Percentiles rank a stretch among this genome's conserved stretches.
Evolutionary conservation across 2,797 vertebrate species (phyloP).

Genomic region (Arremon brunneinucha): DNA sequence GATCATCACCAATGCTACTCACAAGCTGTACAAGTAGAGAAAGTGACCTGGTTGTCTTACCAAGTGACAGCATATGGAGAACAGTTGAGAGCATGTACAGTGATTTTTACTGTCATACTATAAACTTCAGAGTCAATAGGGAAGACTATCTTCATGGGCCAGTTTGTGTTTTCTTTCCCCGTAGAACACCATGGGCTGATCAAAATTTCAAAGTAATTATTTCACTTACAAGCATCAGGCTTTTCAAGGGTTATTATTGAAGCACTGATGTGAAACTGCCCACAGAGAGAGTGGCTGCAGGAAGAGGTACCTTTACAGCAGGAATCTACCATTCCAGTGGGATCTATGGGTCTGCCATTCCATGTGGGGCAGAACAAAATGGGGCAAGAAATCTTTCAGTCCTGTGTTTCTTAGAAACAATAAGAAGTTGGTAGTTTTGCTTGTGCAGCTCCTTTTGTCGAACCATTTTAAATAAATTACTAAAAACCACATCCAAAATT

Average conservation of each 20-base stretch:
- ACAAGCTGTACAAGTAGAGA: not conserved
- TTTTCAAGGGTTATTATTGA: not conserved
- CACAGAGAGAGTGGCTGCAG: not conserved
- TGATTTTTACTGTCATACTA: not conserved
- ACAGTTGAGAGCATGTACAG: not conserved
- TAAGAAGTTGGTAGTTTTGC: not conserved
- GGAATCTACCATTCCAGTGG: no score
- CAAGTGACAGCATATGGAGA: not conserved
- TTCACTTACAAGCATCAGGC: not conserved
- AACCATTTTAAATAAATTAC: not conserved
- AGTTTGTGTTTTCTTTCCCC: not conserved
- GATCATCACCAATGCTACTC: constrained; percentile 24
- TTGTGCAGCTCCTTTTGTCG: not conserved
- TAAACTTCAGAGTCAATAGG: not conserved
- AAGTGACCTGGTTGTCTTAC: constrained; percentile 31
- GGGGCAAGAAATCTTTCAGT: not conserved
- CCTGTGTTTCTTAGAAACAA: not conserved
- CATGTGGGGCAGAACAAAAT: not conserved
- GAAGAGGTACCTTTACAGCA: not conserved
- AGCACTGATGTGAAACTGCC: not conserved
- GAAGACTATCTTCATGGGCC: not conserved
- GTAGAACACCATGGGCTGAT: not conserved
- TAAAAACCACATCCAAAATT: not conserved
- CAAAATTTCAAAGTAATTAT: not conserved
- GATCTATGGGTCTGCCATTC: not conserved